Evolutionary conservation across 2,113 vertebrate genomes (phyloP), one percentile per base, ranked within the genome.

Genomic region (Corvus cornix): DNA sequence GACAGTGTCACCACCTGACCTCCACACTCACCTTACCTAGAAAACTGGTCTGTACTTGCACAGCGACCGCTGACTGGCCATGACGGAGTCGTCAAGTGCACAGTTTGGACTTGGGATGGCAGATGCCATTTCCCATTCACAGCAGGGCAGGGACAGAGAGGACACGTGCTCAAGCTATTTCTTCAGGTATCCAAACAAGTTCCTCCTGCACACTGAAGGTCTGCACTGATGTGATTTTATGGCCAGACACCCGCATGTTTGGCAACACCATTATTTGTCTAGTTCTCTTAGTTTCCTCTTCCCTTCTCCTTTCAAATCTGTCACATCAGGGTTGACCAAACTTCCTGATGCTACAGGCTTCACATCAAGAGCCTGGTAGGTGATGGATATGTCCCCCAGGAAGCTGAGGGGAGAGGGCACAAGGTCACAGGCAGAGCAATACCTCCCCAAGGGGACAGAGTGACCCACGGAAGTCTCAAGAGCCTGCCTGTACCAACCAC

Each of bases 301-400:
- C 69, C 43, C n/a, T 6, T 84, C 46, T 58, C 51, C 59, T 90
- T 80, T 84, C 89, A 69, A 35, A 46, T 26, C 91, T 93, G 90
- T 94, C 92, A 90, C 88, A 86, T 94, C 88, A 74, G 88, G n/a
- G 30, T 0, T 64, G 75, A 49, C 46, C 85, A 92, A 90, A 84
- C 16, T 35, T 80, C 85, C 43, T 86, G 96, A 92, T 58, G 90
- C 51, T 96, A 37, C 62, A 85, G 37, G 81, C 84, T 90, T 82
- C 67, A 28, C 46, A 51, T 62, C 70, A 13, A 6, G 58, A 46
- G 74, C 11, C 60, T 52, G 66, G 37, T 7, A 28, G 3, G 7
- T 30, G 37, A 53, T 37, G 31, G 85, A 41, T 26, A 9, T 2
- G 20, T 51, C 10, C 26, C 11, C 3, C n/a, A 15, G 46, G 58